These are phyloP conservation scores for Apocrypta bakeri DNA, from an alignment of 1,140 invertebrate species.

Conservation along the genomic window DNA sequence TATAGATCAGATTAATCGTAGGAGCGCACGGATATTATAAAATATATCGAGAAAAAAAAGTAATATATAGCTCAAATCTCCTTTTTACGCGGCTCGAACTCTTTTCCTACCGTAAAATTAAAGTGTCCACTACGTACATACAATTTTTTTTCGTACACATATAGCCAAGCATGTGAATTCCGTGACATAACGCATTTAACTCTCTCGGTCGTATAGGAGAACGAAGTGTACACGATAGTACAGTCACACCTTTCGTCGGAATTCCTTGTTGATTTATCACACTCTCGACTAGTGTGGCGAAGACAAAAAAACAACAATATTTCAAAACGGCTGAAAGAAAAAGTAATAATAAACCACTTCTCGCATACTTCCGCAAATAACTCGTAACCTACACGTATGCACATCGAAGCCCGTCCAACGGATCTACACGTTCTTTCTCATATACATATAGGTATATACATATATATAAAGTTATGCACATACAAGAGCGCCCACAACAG, in stretches of 20 bases:
- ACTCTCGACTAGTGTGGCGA: too few relatives aligned
- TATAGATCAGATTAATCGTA: background rate
- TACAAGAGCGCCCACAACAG: background rate
- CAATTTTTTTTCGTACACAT: too few relatives aligned
- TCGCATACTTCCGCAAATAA: too few relatives aligned
- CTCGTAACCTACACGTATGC: too few relatives aligned
- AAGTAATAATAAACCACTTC: background rate
- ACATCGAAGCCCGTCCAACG: background rate
- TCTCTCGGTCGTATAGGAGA: background rate
- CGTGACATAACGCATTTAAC: background rate
- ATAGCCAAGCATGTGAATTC: background rate
- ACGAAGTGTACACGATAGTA: background rate
- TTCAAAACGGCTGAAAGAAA: too few relatives aligned
- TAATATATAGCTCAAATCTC: background rate
- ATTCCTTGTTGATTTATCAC: too few relatives aligned
- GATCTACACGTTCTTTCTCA: too few relatives aligned
- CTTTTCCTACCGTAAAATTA: background rate
- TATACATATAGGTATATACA: too few relatives aligned
- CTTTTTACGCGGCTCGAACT: background rate
- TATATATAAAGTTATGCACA: too few relatives aligned
- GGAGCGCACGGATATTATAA: background rate
- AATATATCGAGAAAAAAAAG: background rate
- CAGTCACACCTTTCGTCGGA: background rate
- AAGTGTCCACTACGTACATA: background rate
- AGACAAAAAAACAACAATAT: too few relatives aligned